Percentiles rank a stretch among this genome's conserved stretches.
phyloP scores from a whole-genome alignment of 2,113 vertebrate species.

The Bettongia penicillata region DNA sequence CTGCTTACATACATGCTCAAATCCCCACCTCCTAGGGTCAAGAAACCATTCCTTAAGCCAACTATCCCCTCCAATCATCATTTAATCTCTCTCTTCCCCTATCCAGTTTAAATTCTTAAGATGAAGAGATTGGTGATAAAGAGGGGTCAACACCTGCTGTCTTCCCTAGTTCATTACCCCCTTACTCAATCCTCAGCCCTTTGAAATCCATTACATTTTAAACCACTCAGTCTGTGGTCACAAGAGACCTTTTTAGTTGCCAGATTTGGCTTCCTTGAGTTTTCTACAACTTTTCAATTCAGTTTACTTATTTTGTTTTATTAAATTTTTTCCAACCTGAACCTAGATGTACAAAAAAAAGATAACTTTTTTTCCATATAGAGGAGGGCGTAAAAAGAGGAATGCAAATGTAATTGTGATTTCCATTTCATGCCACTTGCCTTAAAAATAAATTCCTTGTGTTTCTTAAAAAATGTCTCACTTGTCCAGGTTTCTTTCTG shows the following conservation, averaged over 20 bases:
- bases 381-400: background rate
- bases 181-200: background rate
- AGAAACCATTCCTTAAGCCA: background rate
- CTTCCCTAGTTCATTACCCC: background rate
- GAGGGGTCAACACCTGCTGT: too few species aligned
- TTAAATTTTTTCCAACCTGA: background rate
- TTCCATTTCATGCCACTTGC: background rate
- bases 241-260: background rate
- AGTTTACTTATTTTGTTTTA: background rate
- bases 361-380: background rate
- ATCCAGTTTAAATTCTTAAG: background rate
- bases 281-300: background rate
- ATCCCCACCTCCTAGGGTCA: background rate
- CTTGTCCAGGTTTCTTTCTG: background rate
- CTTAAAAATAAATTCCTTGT: background rate
- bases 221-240: background rate
- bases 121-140: background rate
- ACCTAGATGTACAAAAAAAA: background rate
- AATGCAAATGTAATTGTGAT: background rate
- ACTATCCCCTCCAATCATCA: background rate
- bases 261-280: background rate
- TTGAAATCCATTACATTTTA: background rate
- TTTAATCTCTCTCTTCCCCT: background rate
- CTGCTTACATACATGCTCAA: background rate
- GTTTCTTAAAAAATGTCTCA: background rate